Evolutionary conservation across 2,113 vertebrate species (phyloP).

Genomic region (Phaethornis superciliosus): DNA sequence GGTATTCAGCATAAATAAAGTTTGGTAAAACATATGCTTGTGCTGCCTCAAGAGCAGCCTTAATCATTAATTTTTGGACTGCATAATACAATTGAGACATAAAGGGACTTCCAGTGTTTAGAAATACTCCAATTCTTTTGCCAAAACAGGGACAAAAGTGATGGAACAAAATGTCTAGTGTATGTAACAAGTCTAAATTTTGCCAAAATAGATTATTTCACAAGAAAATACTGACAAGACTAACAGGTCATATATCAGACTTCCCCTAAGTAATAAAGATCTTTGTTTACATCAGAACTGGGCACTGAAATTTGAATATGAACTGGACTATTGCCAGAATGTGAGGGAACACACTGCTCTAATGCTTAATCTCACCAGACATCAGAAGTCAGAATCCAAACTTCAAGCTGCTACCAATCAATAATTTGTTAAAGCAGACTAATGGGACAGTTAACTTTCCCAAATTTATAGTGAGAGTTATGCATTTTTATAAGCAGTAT

Average conservation of each 20-base stretch:
- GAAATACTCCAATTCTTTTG: conserved; percentile 2
- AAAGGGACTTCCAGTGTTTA: conserved; percentile 9
- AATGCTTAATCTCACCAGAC: not conserved
- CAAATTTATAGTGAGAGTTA: not conserved
- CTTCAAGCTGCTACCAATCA: not conserved
- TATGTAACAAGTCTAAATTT: not conserved
- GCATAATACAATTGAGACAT: not conserved
- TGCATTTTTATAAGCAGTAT: not conserved
- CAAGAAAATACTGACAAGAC: conserved; percentile 3
- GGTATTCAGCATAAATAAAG: not conserved
- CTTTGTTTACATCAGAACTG: not conserved
- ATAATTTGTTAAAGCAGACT: not conserved
- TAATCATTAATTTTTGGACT: conserved; percentile 12
- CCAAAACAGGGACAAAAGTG: not conserved
- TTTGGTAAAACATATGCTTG: not conserved
- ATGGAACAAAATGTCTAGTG: not conserved
- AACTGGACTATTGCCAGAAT: not conserved
- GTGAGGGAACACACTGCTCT: not conserved
- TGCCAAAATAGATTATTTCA: not conserved
- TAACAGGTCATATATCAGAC: not conserved
- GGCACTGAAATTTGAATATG: not conserved
- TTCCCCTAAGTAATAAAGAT: not conserved
- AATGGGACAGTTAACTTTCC: not conserved
- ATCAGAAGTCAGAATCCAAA: not conserved
- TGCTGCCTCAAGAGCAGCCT: not conserved